These are phyloP conservation scores for Salvelinus sp. DNA, from an alignment of 2,113 vertebrate genomes.

Conservation along the genomic window DNA sequence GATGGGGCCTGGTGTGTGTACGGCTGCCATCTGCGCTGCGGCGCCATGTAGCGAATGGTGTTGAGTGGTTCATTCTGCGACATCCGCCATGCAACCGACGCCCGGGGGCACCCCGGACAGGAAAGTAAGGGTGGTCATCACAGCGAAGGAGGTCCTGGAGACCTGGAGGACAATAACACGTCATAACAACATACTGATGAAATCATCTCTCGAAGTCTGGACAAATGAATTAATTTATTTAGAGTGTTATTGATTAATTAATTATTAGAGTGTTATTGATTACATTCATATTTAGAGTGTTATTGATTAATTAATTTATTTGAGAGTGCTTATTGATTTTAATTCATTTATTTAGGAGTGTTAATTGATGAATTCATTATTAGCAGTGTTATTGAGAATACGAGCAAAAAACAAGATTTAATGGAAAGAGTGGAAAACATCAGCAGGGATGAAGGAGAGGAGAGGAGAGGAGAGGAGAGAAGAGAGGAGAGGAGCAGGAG, in stretches of 20 bases:
- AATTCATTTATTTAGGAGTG: no score
- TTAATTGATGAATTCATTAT: no score
- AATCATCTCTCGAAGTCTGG: conserved; percentile 71
- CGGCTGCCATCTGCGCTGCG: conserved; percentile 77
- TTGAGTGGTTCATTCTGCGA: conserved; percentile 98
- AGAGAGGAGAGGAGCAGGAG: no score
- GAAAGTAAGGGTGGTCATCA: conserved; percentile 91
- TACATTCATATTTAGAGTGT: no score
- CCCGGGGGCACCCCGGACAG: conserved; percentile 89
- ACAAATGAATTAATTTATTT: conserved; percentile 71
- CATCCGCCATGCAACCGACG: conserved; percentile 97
- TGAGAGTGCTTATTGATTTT: no score
- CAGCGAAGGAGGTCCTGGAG: conserved; percentile 91
- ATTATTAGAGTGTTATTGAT: conserved; percentile 56
- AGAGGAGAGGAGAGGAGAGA: no score
- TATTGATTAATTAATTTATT: no score
- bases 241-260: conserved; percentile 72
- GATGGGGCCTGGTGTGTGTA: conserved; percentile 66
- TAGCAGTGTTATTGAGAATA: conserved; percentile 41
- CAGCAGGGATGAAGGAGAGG: no score
- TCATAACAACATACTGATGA: conserved; percentile 24
- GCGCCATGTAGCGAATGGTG: conserved; percentile 94
- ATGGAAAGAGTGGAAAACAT: no score
- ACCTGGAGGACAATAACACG: neutral
- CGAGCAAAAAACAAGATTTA: conserved; percentile 39